Conservation (phyloP, 2,797 vertebrate genomes). For the Orientallactaga sibirica region DNA sequence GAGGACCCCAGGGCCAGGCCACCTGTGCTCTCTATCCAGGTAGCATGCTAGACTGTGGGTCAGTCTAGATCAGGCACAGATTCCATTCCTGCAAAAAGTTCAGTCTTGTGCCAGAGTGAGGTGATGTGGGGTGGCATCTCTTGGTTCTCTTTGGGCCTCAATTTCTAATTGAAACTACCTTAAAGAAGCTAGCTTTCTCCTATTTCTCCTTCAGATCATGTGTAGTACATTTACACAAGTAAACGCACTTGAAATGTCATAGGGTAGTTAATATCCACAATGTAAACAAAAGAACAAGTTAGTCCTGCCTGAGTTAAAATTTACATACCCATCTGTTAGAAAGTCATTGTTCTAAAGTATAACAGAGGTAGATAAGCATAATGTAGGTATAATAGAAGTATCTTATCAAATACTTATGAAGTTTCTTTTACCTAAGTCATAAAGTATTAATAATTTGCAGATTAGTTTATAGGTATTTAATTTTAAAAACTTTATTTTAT, state of each 20-base stretch:
- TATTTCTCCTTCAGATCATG: not conserved
- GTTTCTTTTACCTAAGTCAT: slow-evolving; percentile 25
- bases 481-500: not conserved
- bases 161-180: too few species aligned
- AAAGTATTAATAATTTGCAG: not conserved
- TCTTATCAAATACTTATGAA: slow-evolving; percentile 42
- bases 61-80: too few species aligned
- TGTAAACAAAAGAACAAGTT: slow-evolving; percentile 20
- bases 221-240: not conserved
- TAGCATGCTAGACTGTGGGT: too few species aligned
- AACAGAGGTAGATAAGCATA: not conserved
- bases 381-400: not conserved
- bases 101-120: too few species aligned
- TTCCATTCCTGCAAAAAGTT: too few species aligned
- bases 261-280: not conserved
- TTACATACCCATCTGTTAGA: not conserved
- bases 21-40: too few species aligned
- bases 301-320: not conserved
- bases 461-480: not conserved
- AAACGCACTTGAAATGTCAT: slow-evolving; percentile 31
- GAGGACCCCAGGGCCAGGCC: too few species aligned
- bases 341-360: not conserved
- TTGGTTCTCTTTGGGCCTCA: too few species aligned
- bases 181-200: too few species aligned
- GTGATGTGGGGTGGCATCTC: too few species aligned